Evolutionary conservation across 92 coral and sea anemone genomes (phyloP).

Genomic region (Meandrina meandrites): DNA sequence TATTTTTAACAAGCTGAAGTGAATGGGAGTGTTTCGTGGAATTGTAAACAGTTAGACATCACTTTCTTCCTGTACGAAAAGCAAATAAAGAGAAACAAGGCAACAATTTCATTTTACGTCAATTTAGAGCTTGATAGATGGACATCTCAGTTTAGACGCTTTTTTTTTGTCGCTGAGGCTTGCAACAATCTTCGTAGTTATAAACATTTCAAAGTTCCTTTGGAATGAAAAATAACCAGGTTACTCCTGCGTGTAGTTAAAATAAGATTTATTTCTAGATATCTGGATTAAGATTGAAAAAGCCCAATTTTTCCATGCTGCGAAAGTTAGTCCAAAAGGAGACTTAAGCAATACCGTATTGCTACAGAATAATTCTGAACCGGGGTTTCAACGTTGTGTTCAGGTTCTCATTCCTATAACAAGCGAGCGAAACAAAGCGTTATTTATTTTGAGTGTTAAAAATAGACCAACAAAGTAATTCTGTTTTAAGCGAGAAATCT

Average conservation of each 20-base stretch:
- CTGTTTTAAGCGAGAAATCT: neutral
- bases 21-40: slow-evolving; percentile 14
- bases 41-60: slow-evolving; percentile 20
- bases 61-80: neutral
- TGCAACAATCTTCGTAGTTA: neutral
- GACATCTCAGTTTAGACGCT: too few species aligned
- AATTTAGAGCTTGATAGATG: neutral
- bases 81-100: neutral
- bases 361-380: neutral
- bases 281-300: neutral
- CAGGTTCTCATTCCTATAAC: neutral
- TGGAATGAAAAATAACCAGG: neutral
- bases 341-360: neutral
- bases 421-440: slow-evolving; percentile 8
- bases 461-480: neutral
- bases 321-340: neutral
- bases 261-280: neutral
- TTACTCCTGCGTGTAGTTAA: neutral
- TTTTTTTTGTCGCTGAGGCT: too few species aligned
- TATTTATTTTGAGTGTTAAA: slow-evolving; percentile 1
- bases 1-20: neutral
- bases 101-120: neutral
- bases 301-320: neutral
- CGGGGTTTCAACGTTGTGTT: neutral
- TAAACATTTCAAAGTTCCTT: neutral